Conservation (phyloP, 2,113 vertebrate species). For the Recurvirostra avosetta region DNA sequence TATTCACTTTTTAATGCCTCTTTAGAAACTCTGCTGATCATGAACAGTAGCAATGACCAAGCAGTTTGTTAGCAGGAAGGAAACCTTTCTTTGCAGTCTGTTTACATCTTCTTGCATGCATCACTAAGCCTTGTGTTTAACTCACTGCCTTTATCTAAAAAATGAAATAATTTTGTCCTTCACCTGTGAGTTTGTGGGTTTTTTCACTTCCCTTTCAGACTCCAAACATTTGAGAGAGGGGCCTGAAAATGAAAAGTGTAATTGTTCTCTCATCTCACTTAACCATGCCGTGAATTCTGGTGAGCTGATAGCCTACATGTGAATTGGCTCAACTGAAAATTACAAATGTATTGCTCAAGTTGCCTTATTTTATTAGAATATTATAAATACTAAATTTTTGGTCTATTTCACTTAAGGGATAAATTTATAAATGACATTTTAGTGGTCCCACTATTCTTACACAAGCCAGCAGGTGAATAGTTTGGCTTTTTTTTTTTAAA, state of each 20-base stretch:
- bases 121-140: neutral
- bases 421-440: neutral
- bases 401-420: neutral
- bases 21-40: neutral
- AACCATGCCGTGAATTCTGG: neutral
- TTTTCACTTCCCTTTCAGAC: neutral
- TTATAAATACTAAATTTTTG: neutral
- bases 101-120: neutral
- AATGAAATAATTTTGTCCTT: neutral
- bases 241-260: neutral
- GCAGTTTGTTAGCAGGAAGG: neutral
- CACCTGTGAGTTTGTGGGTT: neutral
- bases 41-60: neutral
- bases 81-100: neutral
- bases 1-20: neutral
- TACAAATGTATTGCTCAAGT: neutral
- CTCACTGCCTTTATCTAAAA: neutral
- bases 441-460: neutral
- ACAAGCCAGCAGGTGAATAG: neutral
- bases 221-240: neutral
- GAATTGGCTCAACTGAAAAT: neutral
- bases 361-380: neutral
- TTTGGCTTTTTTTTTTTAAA: no score
- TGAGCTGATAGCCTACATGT: rapidly evolving
- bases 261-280: neutral